phyloP scores from a whole-genome alignment of 2,888 invertebrate genomes.

The Drosophila antonietae region DNA sequence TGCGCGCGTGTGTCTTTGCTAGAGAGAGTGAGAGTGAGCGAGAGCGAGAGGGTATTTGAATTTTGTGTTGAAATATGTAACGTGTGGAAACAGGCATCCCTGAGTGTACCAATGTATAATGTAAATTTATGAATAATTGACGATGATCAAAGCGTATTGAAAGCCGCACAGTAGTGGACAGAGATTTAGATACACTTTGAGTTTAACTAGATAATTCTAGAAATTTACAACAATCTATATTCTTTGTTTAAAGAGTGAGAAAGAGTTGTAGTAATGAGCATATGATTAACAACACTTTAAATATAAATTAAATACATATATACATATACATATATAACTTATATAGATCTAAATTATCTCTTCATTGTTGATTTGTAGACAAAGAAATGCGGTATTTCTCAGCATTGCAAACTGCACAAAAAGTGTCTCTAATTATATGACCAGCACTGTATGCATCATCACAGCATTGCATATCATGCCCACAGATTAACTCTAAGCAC shows the following conservation, averaged over 20 bases:
- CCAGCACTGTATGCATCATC: neutral
- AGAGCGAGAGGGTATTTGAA: constrained; percentile 19
- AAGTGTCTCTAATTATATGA: neutral
- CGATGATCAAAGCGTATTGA: neutral
- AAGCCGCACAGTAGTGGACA: neutral
- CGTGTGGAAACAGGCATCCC: neutral
- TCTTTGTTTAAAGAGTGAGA: neutral
- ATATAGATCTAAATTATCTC: neutral
- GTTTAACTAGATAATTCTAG: neutral
- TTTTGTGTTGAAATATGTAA: constrained; percentile 22
- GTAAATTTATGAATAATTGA: constrained; percentile 6
- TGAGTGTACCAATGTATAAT: neutral
- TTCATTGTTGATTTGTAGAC: neutral
- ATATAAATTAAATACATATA: neutral
- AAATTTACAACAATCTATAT: neutral
- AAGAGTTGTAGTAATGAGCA: neutral
- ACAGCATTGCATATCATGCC: neutral
- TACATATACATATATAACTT: neutral
- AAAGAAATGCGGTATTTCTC: neutral
- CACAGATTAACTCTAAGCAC: neutral
- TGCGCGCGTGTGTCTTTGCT: constrained; percentile 2
- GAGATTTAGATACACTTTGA: neutral
- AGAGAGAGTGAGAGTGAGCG: neutral
- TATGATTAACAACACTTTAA: neutral
- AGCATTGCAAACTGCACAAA: neutral